Evolutionary conservation across 1,140 invertebrate species (phyloP).

Genomic region (Pachypsylla venusta): DNA sequence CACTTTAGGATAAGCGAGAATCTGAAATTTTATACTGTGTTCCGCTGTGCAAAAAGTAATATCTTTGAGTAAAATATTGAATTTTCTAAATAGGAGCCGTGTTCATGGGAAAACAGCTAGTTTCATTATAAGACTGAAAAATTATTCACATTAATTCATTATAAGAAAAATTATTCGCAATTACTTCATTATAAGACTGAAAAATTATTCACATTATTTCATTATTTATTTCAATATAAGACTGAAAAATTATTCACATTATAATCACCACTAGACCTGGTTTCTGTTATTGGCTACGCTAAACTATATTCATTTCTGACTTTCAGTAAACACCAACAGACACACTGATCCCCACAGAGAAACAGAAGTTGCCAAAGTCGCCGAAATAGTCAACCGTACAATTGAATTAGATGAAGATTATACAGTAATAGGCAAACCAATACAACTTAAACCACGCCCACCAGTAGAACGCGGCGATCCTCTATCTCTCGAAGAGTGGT

Average conservation of each 20-base stretch:
- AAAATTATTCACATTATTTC: neutral
- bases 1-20: too few relatives aligned
- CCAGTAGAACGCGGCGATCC: slow-evolving; percentile 40
- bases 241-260: slow-evolving; percentile 28
- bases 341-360: slow-evolving; percentile 33
- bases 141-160: neutral
- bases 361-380: slow-evolving; percentile 40
- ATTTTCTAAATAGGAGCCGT: too few relatives aligned
- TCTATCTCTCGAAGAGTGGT: slow-evolving; percentile 63
- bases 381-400: slow-evolving; percentile 38
- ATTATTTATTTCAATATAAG: neutral
- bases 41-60: too few relatives aligned
- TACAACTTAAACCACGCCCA: slow-evolving; percentile 39
- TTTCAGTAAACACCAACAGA: too few relatives aligned
- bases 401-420: slow-evolving; percentile 41
- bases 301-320: too few relatives aligned
- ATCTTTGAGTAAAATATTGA: too few relatives aligned
- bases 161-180: slow-evolving; percentile 4
- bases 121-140: too few relatives aligned
- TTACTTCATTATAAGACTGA: too few relatives aligned
- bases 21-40: neutral
- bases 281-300: slow-evolving; percentile 34
- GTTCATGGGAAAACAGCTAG: too few relatives aligned
- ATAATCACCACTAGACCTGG: slow-evolving; percentile 34
- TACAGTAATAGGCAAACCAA: slow-evolving; percentile 41